Conservation (phyloP, 2,888 invertebrate genomes). For the Melanotus villosus region DNA sequence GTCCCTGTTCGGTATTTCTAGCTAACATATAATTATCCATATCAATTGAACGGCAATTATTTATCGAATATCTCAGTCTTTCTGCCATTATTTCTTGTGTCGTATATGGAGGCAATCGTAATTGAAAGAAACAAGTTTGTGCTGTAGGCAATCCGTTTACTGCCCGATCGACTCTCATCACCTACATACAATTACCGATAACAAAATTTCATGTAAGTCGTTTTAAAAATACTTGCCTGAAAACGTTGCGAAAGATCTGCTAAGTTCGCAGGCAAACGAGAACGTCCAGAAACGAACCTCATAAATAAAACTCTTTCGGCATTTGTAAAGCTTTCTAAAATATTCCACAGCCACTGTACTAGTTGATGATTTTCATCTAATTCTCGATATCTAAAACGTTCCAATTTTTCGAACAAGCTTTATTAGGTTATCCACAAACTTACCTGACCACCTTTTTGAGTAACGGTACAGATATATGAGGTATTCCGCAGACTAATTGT, state of each 20-base stretch:
- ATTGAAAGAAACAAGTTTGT: slow-evolving; percentile 76
- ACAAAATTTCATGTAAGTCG: background rate
- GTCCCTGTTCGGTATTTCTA: slow-evolving; percentile 70
- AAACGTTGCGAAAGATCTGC: slow-evolving; percentile 77
- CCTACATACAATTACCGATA: slow-evolving; percentile 58
- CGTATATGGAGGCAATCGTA: slow-evolving; percentile 75
- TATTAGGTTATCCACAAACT: slow-evolving; percentile 8
- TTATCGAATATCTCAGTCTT: slow-evolving; percentile 75
- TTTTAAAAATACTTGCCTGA: slow-evolving; percentile 67
- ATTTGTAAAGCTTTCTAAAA: slow-evolving; percentile 74
- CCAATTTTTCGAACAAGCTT: background rate
- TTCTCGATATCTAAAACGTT: slow-evolving; percentile 73
- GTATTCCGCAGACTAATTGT: slow-evolving; percentile 76
- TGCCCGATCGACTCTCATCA: slow-evolving; percentile 73
- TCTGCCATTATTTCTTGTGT: slow-evolving; percentile 74
- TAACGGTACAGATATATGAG: slow-evolving; percentile 73
- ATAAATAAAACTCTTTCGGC: slow-evolving; percentile 76
- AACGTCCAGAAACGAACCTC: slow-evolving; percentile 77
- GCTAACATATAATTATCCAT: slow-evolving; percentile 81
- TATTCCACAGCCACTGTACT: slow-evolving; percentile 77
- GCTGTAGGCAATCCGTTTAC: slow-evolving; percentile 76
- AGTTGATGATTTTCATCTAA: slow-evolving; percentile 74
- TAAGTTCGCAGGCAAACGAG: slow-evolving; percentile 75
- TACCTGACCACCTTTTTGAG: slow-evolving; percentile 76
- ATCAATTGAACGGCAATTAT: slow-evolving; percentile 78